These are phyloP conservation scores for Knipowitschia caucasica DNA, from an alignment of 2,797 vertebrate species.

Conservation along the genomic window DNA sequence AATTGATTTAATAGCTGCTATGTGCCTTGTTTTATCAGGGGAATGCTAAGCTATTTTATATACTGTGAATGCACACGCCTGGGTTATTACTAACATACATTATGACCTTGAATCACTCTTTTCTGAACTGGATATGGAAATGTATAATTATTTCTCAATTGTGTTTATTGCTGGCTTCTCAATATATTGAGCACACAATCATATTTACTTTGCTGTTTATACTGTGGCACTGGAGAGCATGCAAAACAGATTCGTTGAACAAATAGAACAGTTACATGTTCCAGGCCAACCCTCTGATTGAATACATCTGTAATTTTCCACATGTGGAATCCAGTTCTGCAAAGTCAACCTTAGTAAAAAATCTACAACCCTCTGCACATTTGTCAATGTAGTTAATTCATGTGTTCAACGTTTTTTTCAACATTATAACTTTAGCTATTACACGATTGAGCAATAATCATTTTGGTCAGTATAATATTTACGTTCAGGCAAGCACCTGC, in stretches of 20 bases:
- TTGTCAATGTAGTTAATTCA: too few relatives aligned
- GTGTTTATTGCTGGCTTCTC: neutral
- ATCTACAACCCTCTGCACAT: too few relatives aligned
- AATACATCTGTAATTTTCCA: conserved; percentile 39
- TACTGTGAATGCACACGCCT: neutral
- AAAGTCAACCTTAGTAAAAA: too few relatives aligned
- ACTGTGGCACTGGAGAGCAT: neutral
- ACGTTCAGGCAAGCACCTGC: too few relatives aligned
- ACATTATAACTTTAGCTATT: too few relatives aligned
- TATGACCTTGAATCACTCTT: neutral
- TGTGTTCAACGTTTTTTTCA: too few relatives aligned
- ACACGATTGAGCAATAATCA: too few relatives aligned
- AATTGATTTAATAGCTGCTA: conserved; percentile 3
- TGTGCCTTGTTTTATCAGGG: neutral
- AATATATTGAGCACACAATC: neutral
- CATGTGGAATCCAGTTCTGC: conserved; percentile 36
- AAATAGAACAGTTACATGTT: conserved; percentile 17
- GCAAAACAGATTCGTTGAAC: neutral
- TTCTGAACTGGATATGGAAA: neutral
- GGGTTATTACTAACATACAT: neutral
- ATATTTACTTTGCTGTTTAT: neutral
- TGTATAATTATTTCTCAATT: neutral
- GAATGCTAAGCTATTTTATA: neutral
- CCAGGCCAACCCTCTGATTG: conserved; percentile 8
- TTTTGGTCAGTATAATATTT: too few relatives aligned